These are phyloP conservation scores for Slavum lentiscoides DNA, from an alignment of 2,888 invertebrate genomes.

Conservation along the genomic window DNA sequence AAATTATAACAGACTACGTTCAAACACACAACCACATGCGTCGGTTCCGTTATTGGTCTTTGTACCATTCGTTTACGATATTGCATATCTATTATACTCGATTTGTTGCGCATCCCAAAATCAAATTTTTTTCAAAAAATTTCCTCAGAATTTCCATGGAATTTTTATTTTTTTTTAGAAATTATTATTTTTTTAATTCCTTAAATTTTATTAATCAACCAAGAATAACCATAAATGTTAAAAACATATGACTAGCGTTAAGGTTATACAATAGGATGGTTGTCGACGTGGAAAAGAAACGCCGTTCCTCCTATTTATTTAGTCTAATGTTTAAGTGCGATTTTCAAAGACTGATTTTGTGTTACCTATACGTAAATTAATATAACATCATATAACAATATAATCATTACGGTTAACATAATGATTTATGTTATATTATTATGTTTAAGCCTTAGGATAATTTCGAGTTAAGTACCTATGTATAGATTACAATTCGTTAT, in stretches of 20 bases:
- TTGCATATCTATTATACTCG: no score
- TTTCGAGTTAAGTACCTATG: not conserved
- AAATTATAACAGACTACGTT: no score
- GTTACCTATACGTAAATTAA: not conserved
- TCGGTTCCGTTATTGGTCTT: no score
- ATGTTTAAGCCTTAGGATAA: not conserved
- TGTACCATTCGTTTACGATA: no score
- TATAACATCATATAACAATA: not conserved
- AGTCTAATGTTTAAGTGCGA: conserved; percentile 5
- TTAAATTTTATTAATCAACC: conserved; percentile 1
- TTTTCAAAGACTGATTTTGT: conserved; percentile 38
- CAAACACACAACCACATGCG: no score
- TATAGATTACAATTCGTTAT: not conserved
- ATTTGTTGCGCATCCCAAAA: no score
- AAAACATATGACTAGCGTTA: conserved; percentile 48
- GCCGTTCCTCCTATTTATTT: not conserved
- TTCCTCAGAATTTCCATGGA: no score
- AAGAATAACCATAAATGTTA: conserved; percentile 43
- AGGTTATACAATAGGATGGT: not conserved
- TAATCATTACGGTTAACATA: not conserved
- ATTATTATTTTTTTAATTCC: no score
- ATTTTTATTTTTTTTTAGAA: not conserved
- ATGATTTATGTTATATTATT: no score
- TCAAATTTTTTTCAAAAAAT: no score
- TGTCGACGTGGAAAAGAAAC: not conserved